phyloP scores from a whole-genome alignment of 2,113 vertebrate species.

The Toxotes chatareus region DNA sequence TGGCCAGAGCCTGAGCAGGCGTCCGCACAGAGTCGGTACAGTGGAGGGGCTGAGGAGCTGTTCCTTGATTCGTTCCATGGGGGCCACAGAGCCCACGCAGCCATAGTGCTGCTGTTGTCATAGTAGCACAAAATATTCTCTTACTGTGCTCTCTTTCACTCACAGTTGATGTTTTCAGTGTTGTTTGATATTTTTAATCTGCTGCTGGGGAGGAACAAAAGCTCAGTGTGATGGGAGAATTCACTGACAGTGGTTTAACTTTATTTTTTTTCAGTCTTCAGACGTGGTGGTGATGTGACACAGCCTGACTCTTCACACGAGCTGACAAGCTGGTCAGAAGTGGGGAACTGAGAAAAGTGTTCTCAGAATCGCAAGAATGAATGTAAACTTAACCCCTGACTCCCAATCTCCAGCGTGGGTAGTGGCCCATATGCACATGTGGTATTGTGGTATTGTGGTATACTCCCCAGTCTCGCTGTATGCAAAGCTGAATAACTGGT shows the following conservation, averaged over 20 bases:
- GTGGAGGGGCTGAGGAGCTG: neutral
- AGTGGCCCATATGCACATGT: no score
- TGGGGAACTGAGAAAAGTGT: neutral
- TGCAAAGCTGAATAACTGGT: conserved; percentile 49
- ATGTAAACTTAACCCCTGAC: neutral
- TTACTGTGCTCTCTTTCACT: neutral
- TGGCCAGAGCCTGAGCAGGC: conserved; percentile 4
- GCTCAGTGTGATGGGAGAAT: neutral
- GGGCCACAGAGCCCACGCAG: conserved; percentile 22
- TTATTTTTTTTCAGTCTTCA: no score
- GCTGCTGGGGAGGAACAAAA: neutral
- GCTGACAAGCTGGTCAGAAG: neutral
- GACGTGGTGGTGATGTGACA: neutral
- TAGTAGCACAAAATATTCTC: neutral
- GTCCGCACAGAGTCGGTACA: neutral
- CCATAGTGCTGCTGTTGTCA: conserved; percentile 27
- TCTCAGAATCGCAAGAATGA: neutral
- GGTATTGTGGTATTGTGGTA: neutral
- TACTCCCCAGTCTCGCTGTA: neutral
- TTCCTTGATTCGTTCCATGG: conserved; percentile 10
- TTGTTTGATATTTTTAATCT: conserved; percentile 5
- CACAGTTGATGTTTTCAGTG: neutral
- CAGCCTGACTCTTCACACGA: neutral
- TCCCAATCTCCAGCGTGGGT: no score
- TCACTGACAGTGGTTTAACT: neutral